Evolutionary conservation across 1,140 invertebrate genomes (phyloP).

Genomic region (Zaprionus camerounensis): DNA sequence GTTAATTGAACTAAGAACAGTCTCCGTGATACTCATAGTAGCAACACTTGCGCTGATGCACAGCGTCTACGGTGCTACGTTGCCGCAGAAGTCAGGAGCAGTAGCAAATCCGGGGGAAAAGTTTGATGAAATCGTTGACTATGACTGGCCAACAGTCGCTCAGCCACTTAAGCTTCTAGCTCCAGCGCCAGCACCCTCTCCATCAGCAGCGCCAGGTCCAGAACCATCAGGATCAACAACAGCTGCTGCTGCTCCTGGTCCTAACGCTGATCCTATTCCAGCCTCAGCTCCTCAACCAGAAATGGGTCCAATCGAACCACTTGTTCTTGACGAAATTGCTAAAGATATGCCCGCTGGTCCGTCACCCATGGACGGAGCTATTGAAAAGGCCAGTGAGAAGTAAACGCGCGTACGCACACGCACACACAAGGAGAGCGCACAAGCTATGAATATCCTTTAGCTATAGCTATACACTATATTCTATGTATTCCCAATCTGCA

Average conservation of each 20-base stretch:
- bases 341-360: slow-evolving; percentile 10
- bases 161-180: no score
- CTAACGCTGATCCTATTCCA: not conserved
- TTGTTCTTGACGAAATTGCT: slow-evolving; percentile 6
- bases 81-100: not conserved
- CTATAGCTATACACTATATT: not conserved
- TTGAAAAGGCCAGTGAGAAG: not conserved
- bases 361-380: not conserved
- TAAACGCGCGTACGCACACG: slow-evolving; percentile 34
- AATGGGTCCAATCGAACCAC: not conserved
- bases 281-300: not conserved
- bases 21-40: slow-evolving; percentile 52
- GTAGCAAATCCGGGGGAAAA: not conserved
- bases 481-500: slow-evolving; percentile 32
- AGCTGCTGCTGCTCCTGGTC: not conserved
- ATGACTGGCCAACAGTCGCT: no score
- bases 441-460: slow-evolving; percentile 7
- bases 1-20: slow-evolving; percentile 57
- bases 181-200: not conserved
- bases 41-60: slow-evolving; percentile 53
- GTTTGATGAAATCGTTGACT: no score
- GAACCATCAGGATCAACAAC: not conserved
- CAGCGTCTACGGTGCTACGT: slow-evolving; percentile 38
- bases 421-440: slow-evolving; percentile 10
- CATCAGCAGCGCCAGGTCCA: not conserved